Evolutionary conservation across 2,888 invertebrate species (phyloP), one percentile per base, ranked within the genome.

Genomic region (Epistrophe grossulariae): DNA sequence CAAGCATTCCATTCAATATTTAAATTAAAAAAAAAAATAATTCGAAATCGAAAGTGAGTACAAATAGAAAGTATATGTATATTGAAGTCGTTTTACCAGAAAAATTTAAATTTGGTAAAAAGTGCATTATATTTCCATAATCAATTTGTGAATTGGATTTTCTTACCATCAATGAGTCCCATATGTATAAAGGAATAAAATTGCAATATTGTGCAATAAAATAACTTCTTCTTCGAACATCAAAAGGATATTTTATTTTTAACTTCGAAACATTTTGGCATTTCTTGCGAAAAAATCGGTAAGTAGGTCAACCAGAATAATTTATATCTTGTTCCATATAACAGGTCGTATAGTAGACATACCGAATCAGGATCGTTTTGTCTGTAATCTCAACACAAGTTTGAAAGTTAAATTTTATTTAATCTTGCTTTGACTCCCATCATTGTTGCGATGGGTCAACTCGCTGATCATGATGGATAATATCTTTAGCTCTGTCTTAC

Each of bases 371-470:
- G 84, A 74, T 66, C n/a, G 43, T 52, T 60, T 60, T 40, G 66
- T 59, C 11, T 59, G 48, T 45, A 71, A 72, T 84, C 78, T 82
- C 24, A 74, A 73, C 6, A 31, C 48, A 66, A 48, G 74, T 74
- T 85, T 78, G 85, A 85, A 85, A 85, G 85, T 85, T 9, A 15
- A 52, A 68, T 79, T 43, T 71, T 40, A 15, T 85, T 9, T 28
- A 60, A 68, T 79, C 48, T 62, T 48, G 24, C 15, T 55, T 66
- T 52, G 19, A 24, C 55, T 40, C 59, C 50, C 68, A 48, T 38
- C 57, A 17, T 5, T 38, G 40, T 28, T 45, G 59, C n/a, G 7
- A 62, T 35, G 15, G 59, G 45, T 60, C 17, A 31, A 50, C 71
- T 52, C n/a, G n/a, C 6, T 19, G 66, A 35, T 68, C 28, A 72